phyloP scores from a whole-genome alignment of 2,797 vertebrate genomes.

The Sebastes vulpes region DNA sequence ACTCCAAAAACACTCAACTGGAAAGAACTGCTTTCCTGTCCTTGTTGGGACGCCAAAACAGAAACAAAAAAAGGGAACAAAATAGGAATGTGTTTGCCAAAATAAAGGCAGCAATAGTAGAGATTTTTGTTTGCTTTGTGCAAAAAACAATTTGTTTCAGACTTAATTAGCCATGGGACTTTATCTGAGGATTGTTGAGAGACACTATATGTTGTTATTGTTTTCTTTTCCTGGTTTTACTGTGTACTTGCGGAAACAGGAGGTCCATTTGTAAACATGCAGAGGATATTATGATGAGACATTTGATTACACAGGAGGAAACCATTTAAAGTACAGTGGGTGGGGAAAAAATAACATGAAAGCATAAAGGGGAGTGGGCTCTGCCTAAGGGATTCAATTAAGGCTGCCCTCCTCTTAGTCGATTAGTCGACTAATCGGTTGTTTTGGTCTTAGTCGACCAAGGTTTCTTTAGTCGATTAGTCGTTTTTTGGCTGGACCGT shows the following conservation, averaged over 20 bases:
- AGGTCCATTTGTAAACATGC: constrained; percentile 70
- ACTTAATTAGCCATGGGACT: constrained; percentile 4
- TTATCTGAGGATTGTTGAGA: constrained; percentile 4
- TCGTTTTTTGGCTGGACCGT: fast-evolving
- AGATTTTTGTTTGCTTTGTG: constrained; percentile 1
- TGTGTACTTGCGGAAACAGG: constrained; percentile 47
- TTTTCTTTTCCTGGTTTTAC: constrained; percentile 13
- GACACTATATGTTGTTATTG: constrained; percentile 40
- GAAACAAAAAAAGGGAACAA: constrained; percentile 3
- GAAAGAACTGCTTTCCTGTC: constrained; percentile 53
- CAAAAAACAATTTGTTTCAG: neutral
- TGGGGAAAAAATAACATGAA: constrained; percentile 41
- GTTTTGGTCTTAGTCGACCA: too few species aligned
- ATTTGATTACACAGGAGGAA: constrained; percentile 69
- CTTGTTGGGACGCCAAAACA: constrained; percentile 21
- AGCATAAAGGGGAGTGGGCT: constrained; percentile 12
- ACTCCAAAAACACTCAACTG: constrained; percentile 70
- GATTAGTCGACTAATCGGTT: too few species aligned
- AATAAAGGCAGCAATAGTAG: neutral
- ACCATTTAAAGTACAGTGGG: constrained; percentile 37
- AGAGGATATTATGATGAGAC: constrained; percentile 69
- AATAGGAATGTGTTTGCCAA: neutral
- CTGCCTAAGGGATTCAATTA: neutral
- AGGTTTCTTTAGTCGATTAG: too few species aligned
- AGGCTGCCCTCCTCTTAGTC: too few species aligned